Conservation (phyloP, 2,888 invertebrate genomes). For the Trypoxylon attenuatum region DNA sequence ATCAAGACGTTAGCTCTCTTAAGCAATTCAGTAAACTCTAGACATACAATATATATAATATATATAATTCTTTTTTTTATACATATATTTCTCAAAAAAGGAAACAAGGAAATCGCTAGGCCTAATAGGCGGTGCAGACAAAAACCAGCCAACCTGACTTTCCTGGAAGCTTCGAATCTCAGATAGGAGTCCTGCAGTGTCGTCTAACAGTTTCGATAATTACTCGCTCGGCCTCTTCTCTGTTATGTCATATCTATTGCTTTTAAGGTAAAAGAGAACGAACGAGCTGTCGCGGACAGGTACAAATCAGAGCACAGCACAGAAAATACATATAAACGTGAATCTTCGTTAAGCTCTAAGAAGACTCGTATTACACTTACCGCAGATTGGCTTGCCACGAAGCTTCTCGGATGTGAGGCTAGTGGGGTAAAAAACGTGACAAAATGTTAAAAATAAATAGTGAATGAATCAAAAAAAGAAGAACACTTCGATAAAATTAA, state of each 20-base stretch:
- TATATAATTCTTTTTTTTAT: constrained; percentile 19
- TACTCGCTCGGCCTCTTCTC: constrained; percentile 13
- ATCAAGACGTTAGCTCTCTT: constrained; percentile 53
- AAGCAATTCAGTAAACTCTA: constrained; percentile 68
- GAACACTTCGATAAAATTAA: background rate
- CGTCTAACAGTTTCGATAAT: constrained; percentile 14
- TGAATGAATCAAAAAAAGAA: background rate
- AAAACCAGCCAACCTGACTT: constrained; percentile 15
- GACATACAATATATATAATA: constrained; percentile 53
- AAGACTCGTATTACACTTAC: constrained; percentile 27
- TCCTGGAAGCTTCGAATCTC: constrained; percentile 36
- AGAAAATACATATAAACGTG: constrained; percentile 15
- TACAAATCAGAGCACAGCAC: constrained; percentile 27
- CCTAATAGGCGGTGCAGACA: constrained; percentile 71
- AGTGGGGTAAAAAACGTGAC: background rate
- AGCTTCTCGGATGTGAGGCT: constrained; percentile 30
- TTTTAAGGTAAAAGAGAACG: constrained; percentile 9
- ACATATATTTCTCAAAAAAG: constrained; percentile 59
- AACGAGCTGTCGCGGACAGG: constrained; percentile 28
- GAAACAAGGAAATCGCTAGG: constrained; percentile 69
- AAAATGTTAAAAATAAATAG: background rate
- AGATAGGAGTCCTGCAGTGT: constrained; percentile 15
- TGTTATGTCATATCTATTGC: constrained; percentile 1
- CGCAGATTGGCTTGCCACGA: constrained; percentile 34
- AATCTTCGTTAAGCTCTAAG: too few species aligned